A percentile compares a stretch with the other conserved stretches of the same genome.
Conservation (phyloP, 2,113 vertebrate species). For the Mesembrinibis cayennensis region DNA sequence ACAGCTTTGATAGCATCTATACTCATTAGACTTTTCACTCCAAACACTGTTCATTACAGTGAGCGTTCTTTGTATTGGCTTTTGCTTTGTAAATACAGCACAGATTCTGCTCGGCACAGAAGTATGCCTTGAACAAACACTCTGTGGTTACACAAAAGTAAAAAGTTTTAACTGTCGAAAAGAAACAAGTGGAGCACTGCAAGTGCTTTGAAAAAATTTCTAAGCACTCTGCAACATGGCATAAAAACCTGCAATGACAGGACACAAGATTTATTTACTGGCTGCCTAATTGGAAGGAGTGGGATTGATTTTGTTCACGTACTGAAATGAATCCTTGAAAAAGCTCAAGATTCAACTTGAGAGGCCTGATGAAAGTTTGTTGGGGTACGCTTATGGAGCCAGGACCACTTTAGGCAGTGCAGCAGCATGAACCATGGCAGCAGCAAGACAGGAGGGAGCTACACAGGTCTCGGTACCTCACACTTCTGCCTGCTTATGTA, state of each 20-base stretch:
- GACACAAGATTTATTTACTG: background rate
- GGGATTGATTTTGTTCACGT: background rate
- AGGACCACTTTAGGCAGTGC: background rate
- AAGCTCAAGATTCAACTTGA: background rate
- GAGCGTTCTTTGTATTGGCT: background rate
- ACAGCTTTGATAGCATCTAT: slow-evolving; percentile 60
- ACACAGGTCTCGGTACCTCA: background rate
- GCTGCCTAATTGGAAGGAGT: background rate
- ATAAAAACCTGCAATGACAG: background rate
- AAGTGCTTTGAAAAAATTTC: background rate
- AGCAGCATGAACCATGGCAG: background rate
- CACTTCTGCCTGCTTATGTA: background rate
- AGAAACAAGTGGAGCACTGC: background rate
- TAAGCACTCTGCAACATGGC: background rate
- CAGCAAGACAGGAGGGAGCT: background rate
- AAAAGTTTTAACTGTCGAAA: background rate
- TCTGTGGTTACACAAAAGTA: background rate
- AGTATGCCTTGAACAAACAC: background rate
- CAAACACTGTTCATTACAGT: slow-evolving; percentile 35
- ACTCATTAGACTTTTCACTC: slow-evolving; percentile 30
- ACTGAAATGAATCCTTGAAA: background rate
- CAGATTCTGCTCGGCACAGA: background rate
- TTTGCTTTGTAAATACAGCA: slow-evolving; percentile 36
- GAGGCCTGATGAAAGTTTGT: background rate
- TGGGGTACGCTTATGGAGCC: background rate